Conservation (phyloP, 1,140 invertebrate species). For the Drosophila ficusphila region DNA sequence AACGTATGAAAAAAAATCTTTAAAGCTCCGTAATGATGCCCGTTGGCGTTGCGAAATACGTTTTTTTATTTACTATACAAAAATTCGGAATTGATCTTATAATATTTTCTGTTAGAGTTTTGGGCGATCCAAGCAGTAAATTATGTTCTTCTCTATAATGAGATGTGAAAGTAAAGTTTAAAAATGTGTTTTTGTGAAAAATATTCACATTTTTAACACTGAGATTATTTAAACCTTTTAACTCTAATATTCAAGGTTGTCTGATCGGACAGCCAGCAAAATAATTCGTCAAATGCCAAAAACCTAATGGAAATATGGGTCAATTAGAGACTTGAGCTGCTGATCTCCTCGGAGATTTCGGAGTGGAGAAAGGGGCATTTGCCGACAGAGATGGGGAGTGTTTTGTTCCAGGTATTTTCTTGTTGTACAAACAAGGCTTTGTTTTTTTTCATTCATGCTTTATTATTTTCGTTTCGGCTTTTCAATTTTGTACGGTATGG, state of each 20-base stretch:
- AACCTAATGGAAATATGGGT: slow-evolving; percentile 27
- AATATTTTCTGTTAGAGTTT: not conserved
- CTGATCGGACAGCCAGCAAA: slow-evolving; percentile 17
- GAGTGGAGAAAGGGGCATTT: slow-evolving; percentile 22
- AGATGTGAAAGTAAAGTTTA: not conserved
- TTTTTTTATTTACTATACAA: not conserved
- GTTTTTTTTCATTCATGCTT: slow-evolving; percentile 7
- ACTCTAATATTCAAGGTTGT: slow-evolving; percentile 25
- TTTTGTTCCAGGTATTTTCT: slow-evolving; percentile 17
- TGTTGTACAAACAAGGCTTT: slow-evolving; percentile 3
- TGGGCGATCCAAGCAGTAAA: not conserved
- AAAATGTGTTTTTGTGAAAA: not conserved
- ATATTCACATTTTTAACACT: too few relatives aligned
- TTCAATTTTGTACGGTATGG: slow-evolving; percentile 20
- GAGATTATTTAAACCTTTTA: too few relatives aligned
- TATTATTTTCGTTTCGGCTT: slow-evolving; percentile 21
- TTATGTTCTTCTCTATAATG: not conserved
- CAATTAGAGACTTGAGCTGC: slow-evolving; percentile 28
- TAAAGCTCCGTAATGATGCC: slow-evolving; percentile 38
- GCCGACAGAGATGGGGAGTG: slow-evolving; percentile 23
- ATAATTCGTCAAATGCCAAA: slow-evolving; percentile 38
- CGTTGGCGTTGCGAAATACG: not conserved
- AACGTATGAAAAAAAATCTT: slow-evolving; percentile 13
- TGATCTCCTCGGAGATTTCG: not conserved
- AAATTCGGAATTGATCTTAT: not conserved